Evolutionary conservation across 2,888 invertebrate species (phyloP).

Genomic region (Drosophila pegasa): DNA sequence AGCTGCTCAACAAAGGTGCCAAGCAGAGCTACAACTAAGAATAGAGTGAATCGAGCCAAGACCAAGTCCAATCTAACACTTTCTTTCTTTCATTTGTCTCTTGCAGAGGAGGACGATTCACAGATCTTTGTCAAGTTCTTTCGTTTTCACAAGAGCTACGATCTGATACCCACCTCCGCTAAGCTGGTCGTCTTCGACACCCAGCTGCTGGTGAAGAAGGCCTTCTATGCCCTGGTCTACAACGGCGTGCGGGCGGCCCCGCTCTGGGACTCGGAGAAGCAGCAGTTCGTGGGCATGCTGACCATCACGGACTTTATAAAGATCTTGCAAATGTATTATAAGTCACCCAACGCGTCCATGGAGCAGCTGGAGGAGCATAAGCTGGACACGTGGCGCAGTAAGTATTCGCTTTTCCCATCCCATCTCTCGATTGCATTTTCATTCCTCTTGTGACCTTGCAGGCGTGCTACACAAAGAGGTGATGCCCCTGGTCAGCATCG

Average conservation of each 20-base stretch:
- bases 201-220: constrained; percentile 98
- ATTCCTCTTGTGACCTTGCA: constrained; percentile 74
- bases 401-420: constrained; percentile 74
- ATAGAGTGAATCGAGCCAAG: background rate
- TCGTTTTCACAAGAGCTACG: constrained; percentile 99
- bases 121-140: constrained; percentile 99
- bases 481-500: constrained; percentile 94
- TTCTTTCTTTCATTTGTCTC: constrained; percentile 43
- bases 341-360: constrained; percentile 96
- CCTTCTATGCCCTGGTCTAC: constrained; percentile 99
- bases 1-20: constrained; percentile 88
- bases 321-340: constrained; percentile 98
- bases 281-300: constrained; percentile 98
- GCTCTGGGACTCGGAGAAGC: constrained; percentile 96
- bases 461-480: constrained; percentile 94
- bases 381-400: constrained; percentile 97
- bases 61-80: background rate
- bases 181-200: constrained; percentile 99
- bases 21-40: background rate
- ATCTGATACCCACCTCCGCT: constrained; percentile 99
- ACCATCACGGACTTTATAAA: constrained; percentile 99
- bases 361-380: constrained; percentile 98
- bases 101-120: constrained; percentile 97
- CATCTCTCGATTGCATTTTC: background rate
- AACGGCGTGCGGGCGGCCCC: constrained; percentile 99